phyloP scores from a whole-genome alignment of 2,888 invertebrate species.

The Erebia aethiops region DNA sequence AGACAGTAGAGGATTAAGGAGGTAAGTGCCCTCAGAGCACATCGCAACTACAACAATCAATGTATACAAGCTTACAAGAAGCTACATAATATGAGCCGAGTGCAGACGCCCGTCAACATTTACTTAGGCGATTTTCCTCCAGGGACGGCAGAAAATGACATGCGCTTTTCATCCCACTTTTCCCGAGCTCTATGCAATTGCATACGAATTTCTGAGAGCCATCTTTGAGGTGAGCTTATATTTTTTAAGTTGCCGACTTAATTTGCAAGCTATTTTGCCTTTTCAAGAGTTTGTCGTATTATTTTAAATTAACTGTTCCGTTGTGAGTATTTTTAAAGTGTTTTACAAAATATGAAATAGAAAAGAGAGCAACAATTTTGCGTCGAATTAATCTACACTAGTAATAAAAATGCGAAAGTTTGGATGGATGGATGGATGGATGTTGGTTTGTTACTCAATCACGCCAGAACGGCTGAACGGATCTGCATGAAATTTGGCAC shows the following conservation, averaged over 20 bases:
- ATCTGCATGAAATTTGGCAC: too few relatives aligned
- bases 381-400: neutral
- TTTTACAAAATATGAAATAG: neutral
- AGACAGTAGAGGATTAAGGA: neutral
- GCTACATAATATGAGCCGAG: constrained; percentile 42
- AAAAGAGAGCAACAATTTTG: too few relatives aligned
- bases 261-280: constrained; percentile 39
- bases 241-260: constrained; percentile 39
- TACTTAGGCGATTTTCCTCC: constrained; percentile 66
- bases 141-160: constrained; percentile 68
- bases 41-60: constrained; percentile 26
- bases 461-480: too few relatives aligned
- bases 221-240: constrained; percentile 41
- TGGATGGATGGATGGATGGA: too few relatives aligned
- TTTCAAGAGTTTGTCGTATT: constrained; percentile 19
- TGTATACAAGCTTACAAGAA: constrained; percentile 25
- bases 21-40: neutral
- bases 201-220: constrained; percentile 50
- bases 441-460: too few relatives aligned
- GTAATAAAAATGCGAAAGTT: too few relatives aligned
- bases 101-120: constrained; percentile 71
- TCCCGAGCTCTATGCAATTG: constrained; percentile 57
- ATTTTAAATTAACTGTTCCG: constrained; percentile 29
- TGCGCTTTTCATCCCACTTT: constrained; percentile 57
- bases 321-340: constrained; percentile 8